Conservation (phyloP, 1,140 invertebrate genomes). For the Atopsyche davidsoni region DNA sequence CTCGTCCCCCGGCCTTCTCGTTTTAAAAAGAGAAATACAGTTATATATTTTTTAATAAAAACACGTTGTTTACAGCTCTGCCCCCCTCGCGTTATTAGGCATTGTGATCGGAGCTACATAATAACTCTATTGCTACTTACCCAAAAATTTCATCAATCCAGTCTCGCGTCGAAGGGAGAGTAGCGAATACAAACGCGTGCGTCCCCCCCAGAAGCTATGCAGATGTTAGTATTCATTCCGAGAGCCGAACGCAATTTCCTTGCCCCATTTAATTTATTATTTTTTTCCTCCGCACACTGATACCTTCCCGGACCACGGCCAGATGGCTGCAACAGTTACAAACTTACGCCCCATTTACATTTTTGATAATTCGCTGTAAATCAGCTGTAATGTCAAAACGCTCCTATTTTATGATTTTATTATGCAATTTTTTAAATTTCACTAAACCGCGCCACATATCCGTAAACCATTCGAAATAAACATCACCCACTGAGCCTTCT, state of each 20-base stretch:
- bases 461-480: too few species aligned
- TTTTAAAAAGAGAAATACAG: too few species aligned
- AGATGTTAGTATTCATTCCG: constrained; percentile 29
- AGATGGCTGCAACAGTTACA: too few species aligned
- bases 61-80: constrained; percentile 19
- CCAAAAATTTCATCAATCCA: constrained; percentile 29
- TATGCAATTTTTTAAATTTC: too few species aligned
- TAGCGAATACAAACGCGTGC: constrained; percentile 14
- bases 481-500: too few species aligned
- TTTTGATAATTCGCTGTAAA: too few species aligned
- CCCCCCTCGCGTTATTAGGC: constrained; percentile 19
- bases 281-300: constrained; percentile 12
- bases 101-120: constrained; percentile 27
- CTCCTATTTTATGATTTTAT: too few species aligned
- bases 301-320: too few species aligned
- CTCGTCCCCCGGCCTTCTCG: not conserved
- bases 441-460: too few species aligned
- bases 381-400: too few species aligned
- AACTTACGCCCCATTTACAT: too few species aligned
- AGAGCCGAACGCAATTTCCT: constrained; percentile 29
- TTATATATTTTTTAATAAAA: constrained; percentile 12
- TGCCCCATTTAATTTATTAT: constrained; percentile 30
- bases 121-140: constrained; percentile 30
- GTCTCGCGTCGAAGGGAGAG: constrained; percentile 2
- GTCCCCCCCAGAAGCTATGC: constrained; percentile 25